Evolutionary conservation across 2,888 invertebrate species (phyloP).

Genomic region (Platycnemis pennipes): DNA sequence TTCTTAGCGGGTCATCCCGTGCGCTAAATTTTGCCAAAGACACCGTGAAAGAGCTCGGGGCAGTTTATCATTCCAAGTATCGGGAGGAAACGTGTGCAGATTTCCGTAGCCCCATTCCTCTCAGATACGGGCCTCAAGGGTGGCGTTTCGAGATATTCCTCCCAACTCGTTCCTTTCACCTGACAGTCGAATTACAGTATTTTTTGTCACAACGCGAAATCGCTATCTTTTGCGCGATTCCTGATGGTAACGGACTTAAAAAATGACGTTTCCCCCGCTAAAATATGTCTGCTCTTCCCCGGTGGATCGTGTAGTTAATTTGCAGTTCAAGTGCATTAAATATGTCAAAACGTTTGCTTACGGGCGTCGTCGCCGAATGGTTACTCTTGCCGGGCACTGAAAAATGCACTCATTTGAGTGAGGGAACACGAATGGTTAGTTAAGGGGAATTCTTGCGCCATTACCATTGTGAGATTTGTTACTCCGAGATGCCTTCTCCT

Average conservation of each 20-base stretch:
- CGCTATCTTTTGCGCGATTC: not conserved
- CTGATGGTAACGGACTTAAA: not conserved
- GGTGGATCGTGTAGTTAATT: not conserved
- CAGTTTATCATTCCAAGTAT: slow-evolving; percentile 25
- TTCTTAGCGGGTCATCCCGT: slow-evolving; percentile 30
- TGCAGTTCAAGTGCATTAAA: not conserved
- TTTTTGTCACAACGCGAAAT: not conserved
- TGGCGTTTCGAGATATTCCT: not conserved
- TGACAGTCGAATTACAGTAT: not conserved
- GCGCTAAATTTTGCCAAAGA: slow-evolving; percentile 20
- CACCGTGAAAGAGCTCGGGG: slow-evolving; percentile 32
- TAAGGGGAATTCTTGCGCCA: not conserved
- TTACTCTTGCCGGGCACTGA: not conserved
- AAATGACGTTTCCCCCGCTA: not conserved
- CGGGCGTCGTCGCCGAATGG: not conserved
- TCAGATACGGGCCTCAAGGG: not conserved
- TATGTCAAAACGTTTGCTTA: not conserved
- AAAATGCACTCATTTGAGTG: not conserved
- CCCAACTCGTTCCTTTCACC: not conserved
- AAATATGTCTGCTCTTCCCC: not conserved
- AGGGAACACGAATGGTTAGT: not conserved
- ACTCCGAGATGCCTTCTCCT: not conserved
- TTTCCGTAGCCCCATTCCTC: not conserved
- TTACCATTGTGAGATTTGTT: not conserved
- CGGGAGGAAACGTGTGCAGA: not conserved